Percentiles rank a stretch among this genome's conserved stretches.
Conservation (phyloP, 2,888 invertebrate species). For the Caenorhabditis sp. region DNA sequence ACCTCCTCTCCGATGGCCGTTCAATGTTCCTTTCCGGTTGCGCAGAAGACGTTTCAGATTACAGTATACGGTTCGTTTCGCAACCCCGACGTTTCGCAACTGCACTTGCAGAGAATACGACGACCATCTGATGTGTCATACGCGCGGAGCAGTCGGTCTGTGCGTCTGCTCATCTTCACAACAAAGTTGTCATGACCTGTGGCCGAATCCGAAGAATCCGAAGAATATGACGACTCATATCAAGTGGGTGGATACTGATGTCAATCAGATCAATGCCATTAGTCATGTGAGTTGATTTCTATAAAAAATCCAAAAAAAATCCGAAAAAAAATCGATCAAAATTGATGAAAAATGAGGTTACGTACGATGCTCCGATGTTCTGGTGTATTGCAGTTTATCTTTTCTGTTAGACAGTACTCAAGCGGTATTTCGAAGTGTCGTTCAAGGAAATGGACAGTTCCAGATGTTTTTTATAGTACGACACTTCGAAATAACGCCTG, state of each 20-base stretch:
- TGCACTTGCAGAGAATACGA: constrained; percentile 39
- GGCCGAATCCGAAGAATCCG: constrained; percentile 38
- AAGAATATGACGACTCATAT: constrained; percentile 47
- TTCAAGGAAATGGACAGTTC: no score
- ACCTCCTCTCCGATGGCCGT: constrained; percentile 62
- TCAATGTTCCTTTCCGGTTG: constrained; percentile 67
- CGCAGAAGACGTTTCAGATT: constrained; percentile 67
- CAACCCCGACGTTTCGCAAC: not conserved
- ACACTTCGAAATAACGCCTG: not conserved
- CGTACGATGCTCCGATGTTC: constrained; percentile 8
- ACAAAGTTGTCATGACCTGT: constrained; percentile 56
- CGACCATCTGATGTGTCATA: constrained; percentile 56
- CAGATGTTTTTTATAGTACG: not conserved
- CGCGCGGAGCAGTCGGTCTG: constrained; percentile 56
- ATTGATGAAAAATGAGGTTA: not conserved
- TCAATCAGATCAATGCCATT: constrained; percentile 57
- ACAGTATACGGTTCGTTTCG: constrained; percentile 39
- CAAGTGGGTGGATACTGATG: constrained; percentile 61
- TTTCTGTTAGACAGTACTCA: no score
- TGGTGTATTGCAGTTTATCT: no score
- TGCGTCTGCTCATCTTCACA: constrained; percentile 61
- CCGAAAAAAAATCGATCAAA: not conserved
- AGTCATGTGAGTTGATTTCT: constrained; percentile 43
- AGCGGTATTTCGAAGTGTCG: no score
- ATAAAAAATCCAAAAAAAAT: not conserved